Percentiles rank a stretch among this genome's conserved stretches.
Conservation (phyloP, 2,888 invertebrate genomes). For the Gerris lacustris region DNA sequence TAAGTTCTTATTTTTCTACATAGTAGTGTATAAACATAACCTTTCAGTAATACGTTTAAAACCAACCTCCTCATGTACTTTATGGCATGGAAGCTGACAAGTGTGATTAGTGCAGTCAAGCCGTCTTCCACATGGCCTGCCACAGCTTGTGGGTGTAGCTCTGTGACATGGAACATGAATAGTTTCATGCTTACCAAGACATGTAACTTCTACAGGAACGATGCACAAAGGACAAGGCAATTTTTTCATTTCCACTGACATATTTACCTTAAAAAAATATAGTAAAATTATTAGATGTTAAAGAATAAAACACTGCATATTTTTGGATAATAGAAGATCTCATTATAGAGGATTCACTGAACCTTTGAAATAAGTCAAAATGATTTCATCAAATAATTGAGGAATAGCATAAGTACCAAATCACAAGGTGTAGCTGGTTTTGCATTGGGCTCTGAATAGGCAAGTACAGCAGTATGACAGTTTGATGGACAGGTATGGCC, state of each 20-base stretch:
- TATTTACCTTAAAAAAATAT: conserved; percentile 32
- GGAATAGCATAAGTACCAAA: conserved; percentile 19
- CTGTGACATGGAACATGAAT: conserved; percentile 54
- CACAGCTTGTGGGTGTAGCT: conserved; percentile 63
- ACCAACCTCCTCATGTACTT: conserved; percentile 33
- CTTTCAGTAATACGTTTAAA: too few relatives aligned
- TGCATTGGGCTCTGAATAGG: conserved; percentile 29
- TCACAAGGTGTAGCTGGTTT: conserved; percentile 58
- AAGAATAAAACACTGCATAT: too few relatives aligned
- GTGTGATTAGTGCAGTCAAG: conserved; percentile 67
- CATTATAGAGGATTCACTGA: too few relatives aligned
- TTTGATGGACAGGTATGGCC: conserved; percentile 53
- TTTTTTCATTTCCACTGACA: conserved; percentile 40
- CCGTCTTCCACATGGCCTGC: conserved; percentile 57
- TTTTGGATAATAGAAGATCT: too few relatives aligned
- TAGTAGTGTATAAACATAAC: too few relatives aligned
- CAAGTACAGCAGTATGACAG: conserved; percentile 54
- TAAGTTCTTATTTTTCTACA: too few relatives aligned
- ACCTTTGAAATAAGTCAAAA: too few relatives aligned
- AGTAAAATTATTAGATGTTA: too few relatives aligned
- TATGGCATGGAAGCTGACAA: conserved; percentile 62
- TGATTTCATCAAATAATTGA: too few relatives aligned
- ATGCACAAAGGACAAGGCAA: conserved; percentile 61
- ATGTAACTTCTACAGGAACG: conserved; percentile 55
- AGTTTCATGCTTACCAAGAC: conserved; percentile 60